These are phyloP conservation scores for Chelon labrosus DNA, from an alignment of 2,797 vertebrate genomes.

Conservation along the genomic window DNA sequence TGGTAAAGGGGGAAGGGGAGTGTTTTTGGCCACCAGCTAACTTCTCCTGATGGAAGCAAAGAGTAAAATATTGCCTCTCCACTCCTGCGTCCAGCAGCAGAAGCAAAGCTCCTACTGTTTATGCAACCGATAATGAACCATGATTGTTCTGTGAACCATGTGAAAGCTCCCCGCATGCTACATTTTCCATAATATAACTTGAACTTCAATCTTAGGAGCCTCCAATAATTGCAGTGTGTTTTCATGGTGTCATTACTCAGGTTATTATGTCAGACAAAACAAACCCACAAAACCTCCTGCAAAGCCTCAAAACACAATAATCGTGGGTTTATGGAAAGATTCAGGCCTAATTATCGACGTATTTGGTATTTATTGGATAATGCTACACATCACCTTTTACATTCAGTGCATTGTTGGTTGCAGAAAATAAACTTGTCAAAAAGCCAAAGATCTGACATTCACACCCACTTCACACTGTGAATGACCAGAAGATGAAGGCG, in stretches of 20 bases:
- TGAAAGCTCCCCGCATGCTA: neutral
- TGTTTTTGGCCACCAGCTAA: constrained; percentile 18
- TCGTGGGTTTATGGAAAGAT: neutral
- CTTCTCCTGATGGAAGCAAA: constrained; percentile 37
- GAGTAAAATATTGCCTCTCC: constrained; percentile 32
- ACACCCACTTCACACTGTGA: neutral
- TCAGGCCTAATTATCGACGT: neutral
- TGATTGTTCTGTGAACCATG: constrained; percentile 13
- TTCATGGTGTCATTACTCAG: neutral
- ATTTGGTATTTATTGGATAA: neutral
- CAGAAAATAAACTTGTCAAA: neutral
- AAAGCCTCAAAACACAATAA: constrained; percentile 10
- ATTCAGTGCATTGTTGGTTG: neutral
- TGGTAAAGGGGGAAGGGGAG: constrained; percentile 33
- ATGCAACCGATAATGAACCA: constrained; percentile 13
- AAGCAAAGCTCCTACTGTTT: constrained; percentile 10
- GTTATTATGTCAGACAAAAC: constrained; percentile 1
- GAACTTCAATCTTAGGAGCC: neutral
- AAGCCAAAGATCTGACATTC: neutral
- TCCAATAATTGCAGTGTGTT: neutral
- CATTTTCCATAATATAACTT: constrained; percentile 4
- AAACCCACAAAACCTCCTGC: neutral
- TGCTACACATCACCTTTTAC: no score
- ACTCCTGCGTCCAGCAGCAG: constrained; percentile 14
- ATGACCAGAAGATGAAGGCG: neutral